Evolutionary conservation across 2,113 vertebrate species (phyloP).

Genomic region (Sinocyclocheilus rhinocerous): DNA sequence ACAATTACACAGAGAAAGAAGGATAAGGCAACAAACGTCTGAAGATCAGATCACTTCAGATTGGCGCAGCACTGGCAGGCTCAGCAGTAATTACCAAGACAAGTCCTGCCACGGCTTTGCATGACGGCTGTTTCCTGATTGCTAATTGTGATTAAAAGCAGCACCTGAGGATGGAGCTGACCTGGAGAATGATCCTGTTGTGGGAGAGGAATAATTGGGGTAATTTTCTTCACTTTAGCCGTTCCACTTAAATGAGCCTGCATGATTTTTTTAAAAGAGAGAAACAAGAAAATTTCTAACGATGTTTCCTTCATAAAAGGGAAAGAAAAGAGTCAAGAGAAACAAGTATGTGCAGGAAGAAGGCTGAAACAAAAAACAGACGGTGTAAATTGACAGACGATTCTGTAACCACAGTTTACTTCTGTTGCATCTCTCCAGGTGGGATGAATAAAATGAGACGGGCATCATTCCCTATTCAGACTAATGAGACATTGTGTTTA

Average conservation of each 20-base stretch:
- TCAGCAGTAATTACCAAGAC: slow-evolving; percentile 34
- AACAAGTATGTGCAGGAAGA: not conserved
- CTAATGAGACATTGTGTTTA: slow-evolving; percentile 53
- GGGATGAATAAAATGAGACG: slow-evolving; percentile 49
- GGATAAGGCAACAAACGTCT: slow-evolving; percentile 11
- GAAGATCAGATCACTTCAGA: slow-evolving; percentile 32
- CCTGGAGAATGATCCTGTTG: slow-evolving; percentile 1
- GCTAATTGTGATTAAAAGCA: slow-evolving; percentile 52
- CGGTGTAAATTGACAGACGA: slow-evolving; percentile 23
- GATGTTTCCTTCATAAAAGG: not conserved
- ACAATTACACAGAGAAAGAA: slow-evolving; percentile 31
- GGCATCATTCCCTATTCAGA: slow-evolving; percentile 39
- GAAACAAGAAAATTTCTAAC: slow-evolving; percentile 24
- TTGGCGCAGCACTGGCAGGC: not conserved
- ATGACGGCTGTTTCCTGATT: slow-evolving; percentile 50
- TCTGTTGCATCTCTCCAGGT: slow-evolving; percentile 39
- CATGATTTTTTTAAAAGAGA: not conserved
- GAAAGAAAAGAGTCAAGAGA: slow-evolving; percentile 14
- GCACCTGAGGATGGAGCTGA: slow-evolving; percentile 39
- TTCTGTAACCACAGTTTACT: slow-evolving; percentile 8
- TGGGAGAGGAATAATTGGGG: slow-evolving; percentile 40
- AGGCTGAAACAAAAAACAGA: slow-evolving; percentile 28
- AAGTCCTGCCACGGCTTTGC: slow-evolving; percentile 18
- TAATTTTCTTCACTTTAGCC: slow-evolving; percentile 46
- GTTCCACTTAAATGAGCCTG: slow-evolving; percentile 3